These are phyloP conservation scores for Aegithalos caudatus DNA, from an alignment of 2,113 vertebrate species.

Conservation along the genomic window DNA sequence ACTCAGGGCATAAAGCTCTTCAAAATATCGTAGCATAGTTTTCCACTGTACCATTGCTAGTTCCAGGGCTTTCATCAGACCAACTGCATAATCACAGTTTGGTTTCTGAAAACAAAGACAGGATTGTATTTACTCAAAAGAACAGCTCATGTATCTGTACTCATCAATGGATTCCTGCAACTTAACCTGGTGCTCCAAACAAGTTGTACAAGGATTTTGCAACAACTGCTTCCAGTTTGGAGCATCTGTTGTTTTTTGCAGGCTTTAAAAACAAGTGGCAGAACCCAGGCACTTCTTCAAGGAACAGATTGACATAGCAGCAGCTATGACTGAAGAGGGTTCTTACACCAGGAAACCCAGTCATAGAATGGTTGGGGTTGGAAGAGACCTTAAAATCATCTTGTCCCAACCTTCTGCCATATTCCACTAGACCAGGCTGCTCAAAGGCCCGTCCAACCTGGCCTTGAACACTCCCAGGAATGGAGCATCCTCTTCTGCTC, in stretches of 20 bases:
- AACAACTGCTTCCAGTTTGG: not conserved
- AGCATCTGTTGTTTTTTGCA: not conserved
- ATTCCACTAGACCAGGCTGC: not conserved
- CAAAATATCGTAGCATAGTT: constrained; percentile 67
- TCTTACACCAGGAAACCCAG: not conserved
- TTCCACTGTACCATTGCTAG: constrained; percentile 73
- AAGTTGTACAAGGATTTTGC: not conserved
- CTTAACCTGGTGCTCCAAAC: not conserved
- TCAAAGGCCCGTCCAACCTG: not conserved
- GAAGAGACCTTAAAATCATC: not conserved
- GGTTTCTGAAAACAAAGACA: constrained; percentile 70
- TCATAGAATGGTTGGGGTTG: not conserved
- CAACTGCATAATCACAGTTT: constrained; percentile 58
- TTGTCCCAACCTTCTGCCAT: not conserved
- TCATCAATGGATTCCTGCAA: not conserved
- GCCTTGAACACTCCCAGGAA: not conserved
- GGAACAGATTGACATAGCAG: not conserved
- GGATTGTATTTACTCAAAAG: not conserved
- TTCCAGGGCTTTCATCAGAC: constrained; percentile 72
- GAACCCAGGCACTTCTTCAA: not conserved
- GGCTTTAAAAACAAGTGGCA: not conserved
- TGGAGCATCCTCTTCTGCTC: not conserved
- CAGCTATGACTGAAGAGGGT: not conserved
- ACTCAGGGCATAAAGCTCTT: constrained; percentile 73
- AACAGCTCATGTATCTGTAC: not conserved